A percentile compares a stretch with the other conserved stretches of the same genome.
Conservation (phyloP, 1,140 invertebrate species). For the Cydia splendana region DNA sequence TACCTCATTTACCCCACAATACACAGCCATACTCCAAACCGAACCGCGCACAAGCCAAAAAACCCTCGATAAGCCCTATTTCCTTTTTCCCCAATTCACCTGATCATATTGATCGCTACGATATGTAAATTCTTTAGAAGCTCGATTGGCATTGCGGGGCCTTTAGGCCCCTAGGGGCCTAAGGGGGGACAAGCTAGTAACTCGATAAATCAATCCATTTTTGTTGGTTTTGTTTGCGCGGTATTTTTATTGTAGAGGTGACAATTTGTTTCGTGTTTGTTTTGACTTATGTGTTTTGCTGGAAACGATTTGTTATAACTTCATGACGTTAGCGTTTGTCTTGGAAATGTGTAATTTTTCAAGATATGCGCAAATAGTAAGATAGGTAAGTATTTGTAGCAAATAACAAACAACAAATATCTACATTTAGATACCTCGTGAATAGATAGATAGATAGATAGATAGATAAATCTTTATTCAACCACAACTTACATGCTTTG, state of each 20-base stretch:
- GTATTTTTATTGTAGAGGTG: conserved; percentile 21
- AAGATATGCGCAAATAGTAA: background rate
- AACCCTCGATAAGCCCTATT: conserved; percentile 20
- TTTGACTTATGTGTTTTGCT: conserved; percentile 24
- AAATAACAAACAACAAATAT: too few relatives aligned
- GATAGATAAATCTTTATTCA: too few relatives aligned
- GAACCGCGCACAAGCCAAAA: background rate
- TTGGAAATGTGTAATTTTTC: conserved; percentile 1
- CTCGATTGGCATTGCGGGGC: conserved; percentile 30
- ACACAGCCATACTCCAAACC: background rate
- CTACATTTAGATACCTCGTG: too few relatives aligned
- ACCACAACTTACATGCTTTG: too few relatives aligned
- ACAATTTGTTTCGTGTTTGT: conserved; percentile 22
- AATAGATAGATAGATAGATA: too few relatives aligned
- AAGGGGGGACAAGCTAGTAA: background rate
- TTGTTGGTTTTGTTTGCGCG: conserved; percentile 14
- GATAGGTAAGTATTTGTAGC: too few relatives aligned
- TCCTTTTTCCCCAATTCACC: conserved; percentile 12
- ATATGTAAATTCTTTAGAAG: conserved; percentile 29
- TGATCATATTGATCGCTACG: conserved; percentile 27
- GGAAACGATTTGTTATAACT: background rate
- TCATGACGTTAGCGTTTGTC: background rate
- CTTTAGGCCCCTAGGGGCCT: background rate
- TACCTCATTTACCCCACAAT: background rate
- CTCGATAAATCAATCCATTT: conserved; percentile 32